Percentiles rank a stretch among this genome's conserved stretches.
Conservation (phyloP, 2,797 vertebrate species). For the Graptemys geographica region DNA sequence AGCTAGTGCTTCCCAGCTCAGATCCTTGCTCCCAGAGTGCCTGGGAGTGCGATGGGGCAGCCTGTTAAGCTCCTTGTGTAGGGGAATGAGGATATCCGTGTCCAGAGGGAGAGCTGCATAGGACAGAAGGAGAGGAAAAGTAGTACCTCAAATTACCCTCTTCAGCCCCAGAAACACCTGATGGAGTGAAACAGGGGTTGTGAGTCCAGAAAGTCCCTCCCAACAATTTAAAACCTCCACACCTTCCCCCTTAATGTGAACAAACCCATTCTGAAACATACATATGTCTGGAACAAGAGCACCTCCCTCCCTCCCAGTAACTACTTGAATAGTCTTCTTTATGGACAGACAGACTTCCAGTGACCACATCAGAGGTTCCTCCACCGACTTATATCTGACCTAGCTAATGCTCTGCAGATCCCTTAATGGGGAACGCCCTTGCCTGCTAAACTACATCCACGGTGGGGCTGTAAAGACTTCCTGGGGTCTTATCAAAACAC, state of each 20-base stretch:
- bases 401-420: not conserved
- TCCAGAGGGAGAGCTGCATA: not conserved
- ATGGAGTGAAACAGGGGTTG: not conserved
- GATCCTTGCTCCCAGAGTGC: not conserved
- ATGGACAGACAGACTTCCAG: not conserved
- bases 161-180: not conserved
- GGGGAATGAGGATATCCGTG: accelerated
- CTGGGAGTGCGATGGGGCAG: no score
- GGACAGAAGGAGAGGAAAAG: not conserved
- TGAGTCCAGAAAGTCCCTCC: not conserved
- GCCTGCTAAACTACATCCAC: not conserved
- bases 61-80: accelerated
- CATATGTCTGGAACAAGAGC: not conserved
- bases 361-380: not conserved
- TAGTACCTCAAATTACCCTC: not conserved
- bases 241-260: not conserved
- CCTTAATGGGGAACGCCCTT: not conserved
- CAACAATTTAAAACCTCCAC: not conserved
- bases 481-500: not conserved
- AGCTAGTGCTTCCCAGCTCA: not conserved
- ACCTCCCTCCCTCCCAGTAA: not conserved
- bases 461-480: not conserved
- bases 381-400: accelerated
- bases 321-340: not conserved
- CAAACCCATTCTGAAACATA: not conserved